These are phyloP conservation scores for Amblyopsis hoosieri DNA, from an alignment of 2,797 vertebrate species.

Conservation along the genomic window DNA sequence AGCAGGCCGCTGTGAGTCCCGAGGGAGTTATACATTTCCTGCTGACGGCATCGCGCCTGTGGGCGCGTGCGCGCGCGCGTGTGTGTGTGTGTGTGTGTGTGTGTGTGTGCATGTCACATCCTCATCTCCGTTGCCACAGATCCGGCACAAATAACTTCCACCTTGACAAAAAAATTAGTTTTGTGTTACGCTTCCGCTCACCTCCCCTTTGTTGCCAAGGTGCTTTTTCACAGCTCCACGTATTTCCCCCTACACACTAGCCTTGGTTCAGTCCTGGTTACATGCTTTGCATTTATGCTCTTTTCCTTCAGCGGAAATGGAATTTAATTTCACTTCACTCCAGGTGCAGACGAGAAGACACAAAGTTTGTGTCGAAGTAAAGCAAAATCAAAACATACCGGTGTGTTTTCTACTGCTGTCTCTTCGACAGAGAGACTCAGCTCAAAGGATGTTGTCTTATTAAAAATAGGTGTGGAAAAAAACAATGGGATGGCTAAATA, in stretches of 20 bases:
- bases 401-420: conserved; percentile 12
- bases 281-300: conserved; percentile 24
- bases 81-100: conserved; percentile 48
- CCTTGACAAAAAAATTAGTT: conserved; percentile 48
- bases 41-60: conserved; percentile 60
- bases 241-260: conserved; percentile 9
- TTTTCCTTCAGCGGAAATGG: conserved; percentile 39
- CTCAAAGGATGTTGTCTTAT: conserved; percentile 25
- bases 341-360: conserved; percentile 23
- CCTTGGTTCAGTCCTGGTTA: conserved; percentile 26
- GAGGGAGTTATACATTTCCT: conserved; percentile 45
- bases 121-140: conserved; percentile 26
- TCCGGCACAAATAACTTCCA: conserved; percentile 54
- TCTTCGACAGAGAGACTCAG: conserved; percentile 18
- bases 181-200: conserved; percentile 33
- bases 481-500: too few relatives aligned
- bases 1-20: conserved; percentile 49
- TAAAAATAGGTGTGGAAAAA: conserved; percentile 43
- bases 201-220: conserved; percentile 21
- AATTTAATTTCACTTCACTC: conserved; percentile 42
- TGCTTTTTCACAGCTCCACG: conserved; percentile 23
- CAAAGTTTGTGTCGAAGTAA: conserved; percentile 26
- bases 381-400: conserved; percentile 35
- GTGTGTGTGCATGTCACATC: conserved; percentile 13
- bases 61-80: conserved; percentile 46